Percentiles rank a stretch among this genome's conserved stretches.
Conservation (phyloP, 2,797 vertebrate species). For the Xiphorhynchus erythropygius region DNA sequence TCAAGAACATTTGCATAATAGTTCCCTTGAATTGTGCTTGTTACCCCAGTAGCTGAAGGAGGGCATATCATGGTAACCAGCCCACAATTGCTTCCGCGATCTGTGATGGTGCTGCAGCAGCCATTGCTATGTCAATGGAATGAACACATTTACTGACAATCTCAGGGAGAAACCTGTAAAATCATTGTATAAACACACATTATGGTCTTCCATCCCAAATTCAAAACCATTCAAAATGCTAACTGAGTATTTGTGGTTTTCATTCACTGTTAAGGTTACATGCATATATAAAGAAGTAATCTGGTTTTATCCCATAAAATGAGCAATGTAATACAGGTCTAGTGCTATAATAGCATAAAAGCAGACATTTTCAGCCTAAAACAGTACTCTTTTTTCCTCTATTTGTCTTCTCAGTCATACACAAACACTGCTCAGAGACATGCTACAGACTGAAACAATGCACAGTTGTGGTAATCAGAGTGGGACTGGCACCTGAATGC, state of each 20-base stretch:
- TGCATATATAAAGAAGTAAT: not conserved
- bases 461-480: not conserved
- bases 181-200: not conserved
- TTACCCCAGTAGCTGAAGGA: not conserved
- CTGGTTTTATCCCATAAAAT: not conserved
- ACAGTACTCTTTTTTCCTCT: not conserved
- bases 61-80: not conserved
- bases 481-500: not conserved
- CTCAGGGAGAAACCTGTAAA: not conserved
- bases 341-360: not conserved
- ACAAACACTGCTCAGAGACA: not conserved
- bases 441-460: not conserved
- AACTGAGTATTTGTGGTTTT: not conserved
- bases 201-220: not conserved
- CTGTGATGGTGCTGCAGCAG: not conserved
- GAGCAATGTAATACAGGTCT: not conserved
- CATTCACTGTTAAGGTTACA: not conserved
- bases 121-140: not conserved
- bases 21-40: not conserved
- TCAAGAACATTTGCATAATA: constrained; percentile 27
- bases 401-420: not conserved
- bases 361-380: not conserved
- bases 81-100: not conserved
- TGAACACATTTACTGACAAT: not conserved
- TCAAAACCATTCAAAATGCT: not conserved